phyloP scores from a whole-genome alignment of 1,140 invertebrate genomes.

The Diorhabda elongata region DNA sequence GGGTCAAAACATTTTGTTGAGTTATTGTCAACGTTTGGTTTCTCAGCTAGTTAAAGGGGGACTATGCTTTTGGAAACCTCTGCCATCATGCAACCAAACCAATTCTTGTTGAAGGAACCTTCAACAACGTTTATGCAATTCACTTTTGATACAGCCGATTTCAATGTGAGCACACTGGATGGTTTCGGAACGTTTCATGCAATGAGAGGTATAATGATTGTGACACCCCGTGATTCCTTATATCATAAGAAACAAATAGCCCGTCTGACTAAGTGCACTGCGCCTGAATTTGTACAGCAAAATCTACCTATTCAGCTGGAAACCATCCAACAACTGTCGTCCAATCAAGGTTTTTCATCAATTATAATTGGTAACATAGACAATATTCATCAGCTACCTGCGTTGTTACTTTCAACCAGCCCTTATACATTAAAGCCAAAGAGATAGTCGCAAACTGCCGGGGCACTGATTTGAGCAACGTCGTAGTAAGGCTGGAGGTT shows the following conservation, averaged over 20 bases:
- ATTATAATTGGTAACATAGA: too few species aligned
- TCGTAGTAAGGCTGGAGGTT: too few species aligned
- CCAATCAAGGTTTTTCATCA: too few species aligned
- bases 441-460: too few species aligned
- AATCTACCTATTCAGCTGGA: background rate
- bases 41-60: constrained; percentile 37
- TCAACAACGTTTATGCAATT: constrained; percentile 36
- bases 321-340: too few species aligned
- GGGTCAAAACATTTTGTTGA: too few species aligned
- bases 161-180: constrained; percentile 36
- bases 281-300: background rate
- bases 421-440: too few species aligned
- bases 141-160: constrained; percentile 44
- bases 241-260: background rate
- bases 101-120: constrained; percentile 6
- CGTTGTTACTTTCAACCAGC: too few species aligned
- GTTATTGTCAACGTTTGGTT: constrained; percentile 35
- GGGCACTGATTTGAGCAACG: too few species aligned
- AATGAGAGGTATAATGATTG: constrained; percentile 23
- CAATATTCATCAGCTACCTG: too few species aligned
- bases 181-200: too few species aligned
- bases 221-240: constrained; percentile 1
- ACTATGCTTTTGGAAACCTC: constrained; percentile 36
- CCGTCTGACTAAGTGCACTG: constrained; percentile 2
- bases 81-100: constrained; percentile 27